Base-by-base conservation (phyloP, 2,888 invertebrate genomes). In the Eucera pruinosa region DNA sequence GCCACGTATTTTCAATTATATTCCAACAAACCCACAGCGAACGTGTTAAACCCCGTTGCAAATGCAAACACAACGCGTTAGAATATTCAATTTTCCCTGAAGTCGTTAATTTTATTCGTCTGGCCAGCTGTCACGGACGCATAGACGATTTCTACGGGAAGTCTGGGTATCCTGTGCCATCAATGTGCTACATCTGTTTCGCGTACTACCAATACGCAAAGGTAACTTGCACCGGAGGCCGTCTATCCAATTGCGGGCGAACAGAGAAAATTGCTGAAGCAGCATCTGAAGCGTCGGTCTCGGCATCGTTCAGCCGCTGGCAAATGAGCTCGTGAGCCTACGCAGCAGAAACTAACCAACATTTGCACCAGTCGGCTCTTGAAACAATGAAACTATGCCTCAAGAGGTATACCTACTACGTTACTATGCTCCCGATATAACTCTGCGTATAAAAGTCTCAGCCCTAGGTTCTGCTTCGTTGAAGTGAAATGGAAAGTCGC, bases 301-400 rank as follows among this genome's bases (percentile, higher is more conserved):
- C 61, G 25, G 20, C 23, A 33, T 78, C 43, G 64, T n/a, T 65
- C 52, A 11, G 20, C 30, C 62, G 23, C 23, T n/a, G 61, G 50
- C 50, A 70, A 78, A 78, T 48, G 71, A 78, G 52, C 66, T 36
- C 45, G 71, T 67, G 52, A 60, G 67, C 52, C 66, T 60, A 71
- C 79, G 62, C 47, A 45, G 79, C 79, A 57, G 79, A 73, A 80
- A 79, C 65, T 79, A 80, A 57, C 65, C 79, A 57, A 73, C 79
- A 62, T 69, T 79, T 69, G 61, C 62, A 43, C 30, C 55, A 45
- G 30, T 25, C 43, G 41, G 36, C 66, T 54, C 72, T 78, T 25
- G 62, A 79, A 79, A 78, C 79, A 67, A 79, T 68, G 25, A 9
- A 36, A 39, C 47, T 36, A 64, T 25, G 55, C 25, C 45, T 55